These are phyloP conservation scores for Grapholita molesta DNA, from an alignment of 1,140 invertebrate genomes.

Conservation along the genomic window DNA sequence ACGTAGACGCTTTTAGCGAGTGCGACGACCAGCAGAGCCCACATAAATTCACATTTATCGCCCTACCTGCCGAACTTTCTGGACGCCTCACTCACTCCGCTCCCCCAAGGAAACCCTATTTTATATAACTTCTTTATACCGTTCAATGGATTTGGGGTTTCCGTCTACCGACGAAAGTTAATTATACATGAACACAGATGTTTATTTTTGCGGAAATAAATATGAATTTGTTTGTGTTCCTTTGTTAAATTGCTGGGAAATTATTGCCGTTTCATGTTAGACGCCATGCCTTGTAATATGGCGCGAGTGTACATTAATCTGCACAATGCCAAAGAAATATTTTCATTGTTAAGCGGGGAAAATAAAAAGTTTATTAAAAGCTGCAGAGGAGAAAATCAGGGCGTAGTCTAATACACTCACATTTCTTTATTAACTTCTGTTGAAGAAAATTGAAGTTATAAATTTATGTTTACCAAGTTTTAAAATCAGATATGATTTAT, in stretches of 20 bases:
- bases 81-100: conserved; percentile 51
- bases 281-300: background rate
- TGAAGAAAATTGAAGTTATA: no score
- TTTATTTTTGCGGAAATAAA: conserved; percentile 25
- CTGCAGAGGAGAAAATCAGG: background rate
- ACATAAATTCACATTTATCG: conserved; percentile 65
- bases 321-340: background rate
- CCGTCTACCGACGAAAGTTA: conserved; percentile 33
- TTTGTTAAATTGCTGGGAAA: conserved; percentile 8
- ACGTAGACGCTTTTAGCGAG: conserved; percentile 32
- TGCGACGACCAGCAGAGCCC: conserved; percentile 33
- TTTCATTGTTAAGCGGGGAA: background rate
- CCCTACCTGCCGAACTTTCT: conserved; percentile 60
- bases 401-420: no score
- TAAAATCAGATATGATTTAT: no score
- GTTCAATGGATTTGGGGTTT: conserved; percentile 35
- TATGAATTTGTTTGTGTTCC: conserved; percentile 18
- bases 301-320: background rate
- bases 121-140: conserved; percentile 59
- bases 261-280: conserved; percentile 1
- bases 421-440: no score
- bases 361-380: conserved; percentile 3
- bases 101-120: conserved; percentile 48
- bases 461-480: no score
- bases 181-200: conserved; percentile 23